A percentile compares a stretch with the other conserved stretches of the same genome.
These are phyloP conservation scores for Metopia argyrocephala DNA, from an alignment of 2,888 invertebrate genomes.

Conservation along the genomic window DNA sequence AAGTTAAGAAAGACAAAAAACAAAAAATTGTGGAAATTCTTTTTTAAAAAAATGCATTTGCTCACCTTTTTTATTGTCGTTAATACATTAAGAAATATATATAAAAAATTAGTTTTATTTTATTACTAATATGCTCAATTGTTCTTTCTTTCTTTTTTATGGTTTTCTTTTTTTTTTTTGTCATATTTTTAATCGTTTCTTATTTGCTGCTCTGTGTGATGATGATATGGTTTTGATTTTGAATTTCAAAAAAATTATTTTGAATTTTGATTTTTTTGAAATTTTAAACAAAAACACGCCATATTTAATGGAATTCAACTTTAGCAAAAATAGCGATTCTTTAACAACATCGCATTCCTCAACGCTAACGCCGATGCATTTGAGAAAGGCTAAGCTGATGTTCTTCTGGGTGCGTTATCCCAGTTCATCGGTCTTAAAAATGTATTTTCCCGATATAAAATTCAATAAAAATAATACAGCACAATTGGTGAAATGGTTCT, in stretches of 20 bases:
- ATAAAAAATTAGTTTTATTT: slow-evolving; percentile 18
- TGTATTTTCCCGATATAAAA: slow-evolving; percentile 99
- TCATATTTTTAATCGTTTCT: slow-evolving; percentile 13
- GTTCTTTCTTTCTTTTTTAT: slow-evolving; percentile 58
- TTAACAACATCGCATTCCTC: slow-evolving; percentile 95
- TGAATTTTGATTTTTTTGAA: slow-evolving; percentile 50
- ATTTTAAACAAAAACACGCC: slow-evolving; percentile 39
- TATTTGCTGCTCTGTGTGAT: background rate
- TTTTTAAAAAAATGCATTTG: slow-evolving; percentile 54
- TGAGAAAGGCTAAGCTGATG: slow-evolving; percentile 99
- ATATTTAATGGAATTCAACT: slow-evolving; percentile 43
- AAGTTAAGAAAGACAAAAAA: slow-evolving; percentile 7
- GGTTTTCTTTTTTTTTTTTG: slow-evolving; percentile 25
- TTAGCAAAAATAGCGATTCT: slow-evolving; percentile 80
- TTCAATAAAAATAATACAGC: slow-evolving; percentile 99
- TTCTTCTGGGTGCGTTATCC: slow-evolving; percentile 99
- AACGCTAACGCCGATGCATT: slow-evolving; percentile 99
- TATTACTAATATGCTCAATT: slow-evolving; percentile 60
- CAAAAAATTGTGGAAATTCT: too few species aligned
- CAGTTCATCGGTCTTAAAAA: slow-evolving; percentile 98
- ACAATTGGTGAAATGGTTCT: slow-evolving; percentile 99
- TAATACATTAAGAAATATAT: background rate
- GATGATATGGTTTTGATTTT: slow-evolving; percentile 4
- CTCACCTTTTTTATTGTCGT: slow-evolving; percentile 44
- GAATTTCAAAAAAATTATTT: slow-evolving; percentile 26